Percentiles rank a stretch among this genome's conserved stretches.
These are phyloP conservation scores for Philopedon plagiatum DNA, from an alignment of 2,888 invertebrate species.

Conservation along the genomic window DNA sequence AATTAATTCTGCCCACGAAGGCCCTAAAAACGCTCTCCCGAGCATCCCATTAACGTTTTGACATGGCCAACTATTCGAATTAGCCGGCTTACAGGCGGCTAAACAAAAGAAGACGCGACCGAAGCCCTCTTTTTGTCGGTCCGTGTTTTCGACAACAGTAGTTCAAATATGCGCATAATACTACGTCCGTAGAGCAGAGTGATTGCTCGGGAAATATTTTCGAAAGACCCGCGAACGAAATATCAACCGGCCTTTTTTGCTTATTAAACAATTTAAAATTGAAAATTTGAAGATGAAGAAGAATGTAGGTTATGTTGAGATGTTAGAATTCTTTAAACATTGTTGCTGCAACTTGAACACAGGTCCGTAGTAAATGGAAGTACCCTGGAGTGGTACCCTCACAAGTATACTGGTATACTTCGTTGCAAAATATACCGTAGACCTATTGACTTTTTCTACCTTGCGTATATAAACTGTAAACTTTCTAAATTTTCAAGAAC, in stretches of 20 bases:
- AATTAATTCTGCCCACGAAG: slow-evolving; percentile 55
- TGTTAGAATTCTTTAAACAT: slow-evolving; percentile 4
- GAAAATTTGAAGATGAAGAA: slow-evolving; percentile 34
- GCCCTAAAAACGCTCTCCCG: slow-evolving; percentile 44
- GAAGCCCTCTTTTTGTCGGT: slow-evolving; percentile 62
- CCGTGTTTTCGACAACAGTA: slow-evolving; percentile 60
- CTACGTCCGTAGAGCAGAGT: slow-evolving; percentile 45
- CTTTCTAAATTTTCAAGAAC: no score
- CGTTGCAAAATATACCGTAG: no score
- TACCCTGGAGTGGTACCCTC: no score
- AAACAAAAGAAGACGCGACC: slow-evolving; percentile 64
- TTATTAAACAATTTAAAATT: slow-evolving; percentile 50
- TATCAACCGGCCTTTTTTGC: slow-evolving; percentile 48
- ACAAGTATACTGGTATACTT: no score
- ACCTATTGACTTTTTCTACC: no score
- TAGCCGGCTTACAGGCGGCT: slow-evolving; percentile 64
- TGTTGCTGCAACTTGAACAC: background rate
- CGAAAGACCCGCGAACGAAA: slow-evolving; percentile 40
- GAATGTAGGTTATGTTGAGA: slow-evolving; percentile 29
- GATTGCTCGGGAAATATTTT: slow-evolving; percentile 46
- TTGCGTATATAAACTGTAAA: no score
- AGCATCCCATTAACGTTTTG: slow-evolving; percentile 62
- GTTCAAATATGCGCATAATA: slow-evolving; percentile 65
- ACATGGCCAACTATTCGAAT: slow-evolving; percentile 64
- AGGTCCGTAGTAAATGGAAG: no score